phyloP scores from a whole-genome alignment of 2,113 vertebrate species.

The Glareola pratincola region DNA sequence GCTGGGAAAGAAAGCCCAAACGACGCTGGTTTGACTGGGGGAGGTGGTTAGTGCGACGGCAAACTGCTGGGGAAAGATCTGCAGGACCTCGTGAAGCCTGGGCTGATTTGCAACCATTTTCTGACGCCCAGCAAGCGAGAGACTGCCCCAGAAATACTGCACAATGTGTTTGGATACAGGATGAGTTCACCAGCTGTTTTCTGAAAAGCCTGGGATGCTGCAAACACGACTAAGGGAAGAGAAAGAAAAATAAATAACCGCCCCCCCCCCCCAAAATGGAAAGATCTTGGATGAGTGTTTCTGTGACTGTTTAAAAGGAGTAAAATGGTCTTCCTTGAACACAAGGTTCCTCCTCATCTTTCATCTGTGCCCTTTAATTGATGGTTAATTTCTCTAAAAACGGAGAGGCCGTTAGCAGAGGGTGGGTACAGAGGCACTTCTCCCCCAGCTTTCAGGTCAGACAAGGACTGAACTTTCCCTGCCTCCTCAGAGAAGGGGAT shows the following conservation, averaged over 20 bases:
- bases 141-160: not conserved
- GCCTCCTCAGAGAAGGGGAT: not conserved
- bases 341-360: not conserved
- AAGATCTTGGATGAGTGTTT: not conserved
- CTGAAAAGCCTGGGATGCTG: not conserved
- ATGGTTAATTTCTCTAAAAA: not conserved
- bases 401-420: not conserved
- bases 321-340: not conserved
- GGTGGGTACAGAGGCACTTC: not conserved
- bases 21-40: rapidly evolving
- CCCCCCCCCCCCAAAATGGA: rapidly evolving
- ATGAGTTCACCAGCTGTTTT: not conserved
- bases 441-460: not conserved
- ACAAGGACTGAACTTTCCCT: not conserved
- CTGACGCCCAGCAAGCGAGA: not conserved
- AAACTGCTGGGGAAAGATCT: not conserved
- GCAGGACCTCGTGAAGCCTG: not conserved
- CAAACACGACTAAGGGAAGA: not conserved
- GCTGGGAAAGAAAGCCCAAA: not conserved
- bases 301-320: not conserved
- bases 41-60: not conserved
- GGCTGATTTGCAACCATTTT: not conserved
- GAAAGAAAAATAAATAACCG: not conserved
- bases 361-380: not conserved
- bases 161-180: not conserved